These are phyloP conservation scores for Falco peregrinus DNA, from an alignment of 2,797 vertebrate species.

Conservation along the genomic window DNA sequence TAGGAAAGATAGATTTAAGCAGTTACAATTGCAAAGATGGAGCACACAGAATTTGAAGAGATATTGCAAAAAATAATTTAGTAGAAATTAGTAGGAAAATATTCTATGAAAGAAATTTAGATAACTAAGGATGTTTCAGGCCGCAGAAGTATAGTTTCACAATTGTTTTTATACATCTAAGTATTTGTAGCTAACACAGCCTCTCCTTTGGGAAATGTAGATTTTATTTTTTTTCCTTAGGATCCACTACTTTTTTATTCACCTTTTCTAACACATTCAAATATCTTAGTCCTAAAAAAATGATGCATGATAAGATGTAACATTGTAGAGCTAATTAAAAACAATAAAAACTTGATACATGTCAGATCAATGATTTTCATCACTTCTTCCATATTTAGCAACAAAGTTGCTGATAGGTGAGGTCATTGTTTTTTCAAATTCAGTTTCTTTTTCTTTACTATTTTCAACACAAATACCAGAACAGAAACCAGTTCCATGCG, in stretches of 20 bases:
- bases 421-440: neutral
- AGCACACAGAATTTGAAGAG: neutral
- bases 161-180: neutral
- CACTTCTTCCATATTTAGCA: neutral
- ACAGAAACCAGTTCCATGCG: neutral
- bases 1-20: neutral
- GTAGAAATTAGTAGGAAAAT: neutral
- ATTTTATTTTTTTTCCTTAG: neutral
- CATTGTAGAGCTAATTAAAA: neutral
- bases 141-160: neutral
- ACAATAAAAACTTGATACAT: rapidly evolving
- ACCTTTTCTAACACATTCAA: neutral
- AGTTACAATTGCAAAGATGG: neutral
- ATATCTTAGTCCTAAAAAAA: neutral
- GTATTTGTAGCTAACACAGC: neutral
- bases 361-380: neutral
- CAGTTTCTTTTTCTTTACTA: neutral
- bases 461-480: neutral
- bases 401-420: neutral
- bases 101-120: neutral
- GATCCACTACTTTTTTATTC: neutral
- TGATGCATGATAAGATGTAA: neutral
- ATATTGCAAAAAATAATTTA: neutral
- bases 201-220: neutral
- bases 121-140: neutral